Evolutionary conservation across 2,113 vertebrate genomes (phyloP).

Genomic region (Zosterops borbonicus): DNA sequence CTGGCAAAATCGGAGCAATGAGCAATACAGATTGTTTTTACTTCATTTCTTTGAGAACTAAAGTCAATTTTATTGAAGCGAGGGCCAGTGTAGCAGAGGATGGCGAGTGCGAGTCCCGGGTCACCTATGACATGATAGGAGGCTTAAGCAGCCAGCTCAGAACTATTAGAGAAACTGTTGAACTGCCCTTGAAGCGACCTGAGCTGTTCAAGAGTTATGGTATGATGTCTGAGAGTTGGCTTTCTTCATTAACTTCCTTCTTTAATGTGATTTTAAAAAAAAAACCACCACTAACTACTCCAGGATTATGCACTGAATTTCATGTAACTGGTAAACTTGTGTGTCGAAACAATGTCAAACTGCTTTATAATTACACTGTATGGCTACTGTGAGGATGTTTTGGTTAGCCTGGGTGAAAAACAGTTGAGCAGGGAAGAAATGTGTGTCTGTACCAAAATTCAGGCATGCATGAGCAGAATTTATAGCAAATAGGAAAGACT

Average conservation of each 20-base stretch:
- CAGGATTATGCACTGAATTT: neutral
- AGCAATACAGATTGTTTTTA: slow-evolving; percentile 82
- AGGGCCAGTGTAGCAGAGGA: neutral
- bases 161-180: slow-evolving; percentile 88
- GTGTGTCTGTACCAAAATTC: neutral
- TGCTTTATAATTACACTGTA: neutral
- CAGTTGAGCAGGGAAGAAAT: neutral
- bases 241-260: neutral
- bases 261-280: neutral
- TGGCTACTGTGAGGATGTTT: neutral
- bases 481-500: neutral
- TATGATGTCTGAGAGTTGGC: slow-evolving; percentile 59
- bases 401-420: neutral
- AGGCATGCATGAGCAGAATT: neutral
- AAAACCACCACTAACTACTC: neutral
- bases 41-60: slow-evolving; percentile 79
- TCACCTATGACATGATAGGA: slow-evolving; percentile 92
- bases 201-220: slow-evolving; percentile 89
- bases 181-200: slow-evolving; percentile 90
- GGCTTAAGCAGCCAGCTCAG: slow-evolving; percentile 86
- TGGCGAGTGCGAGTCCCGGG: slow-evolving; percentile 53
- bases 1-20: slow-evolving; percentile 45
- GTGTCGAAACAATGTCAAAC: neutral
- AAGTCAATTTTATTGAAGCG: slow-evolving; percentile 70
- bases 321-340: neutral